Evolutionary conservation across 2,797 vertebrate species (phyloP).

Genomic region (Perdix hodgsoniae): DNA sequence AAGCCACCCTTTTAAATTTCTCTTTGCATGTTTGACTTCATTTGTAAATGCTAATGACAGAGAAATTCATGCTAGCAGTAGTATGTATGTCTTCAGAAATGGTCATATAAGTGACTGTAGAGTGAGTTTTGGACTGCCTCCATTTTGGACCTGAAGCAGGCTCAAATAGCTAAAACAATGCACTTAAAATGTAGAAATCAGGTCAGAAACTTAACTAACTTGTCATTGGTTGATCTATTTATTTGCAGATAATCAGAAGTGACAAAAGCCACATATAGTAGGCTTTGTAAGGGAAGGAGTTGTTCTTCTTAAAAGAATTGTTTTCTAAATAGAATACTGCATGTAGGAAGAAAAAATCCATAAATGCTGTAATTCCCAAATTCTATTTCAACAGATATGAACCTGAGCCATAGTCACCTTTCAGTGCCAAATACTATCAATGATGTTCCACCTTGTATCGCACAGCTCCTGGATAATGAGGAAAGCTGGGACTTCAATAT

Average conservation of each 20-base stretch:
- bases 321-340: background rate
- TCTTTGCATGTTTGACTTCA: background rate
- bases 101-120: background rate
- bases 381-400: conserved; percentile 76
- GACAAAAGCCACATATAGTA: background rate
- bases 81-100: background rate
- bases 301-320: background rate
- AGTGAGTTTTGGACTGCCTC: background rate
- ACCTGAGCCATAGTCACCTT: conserved; percentile 80
- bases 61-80: background rate
- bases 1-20: conserved; percentile 66
- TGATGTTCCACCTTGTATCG: conserved; percentile 79
- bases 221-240: background rate
- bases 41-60: background rate
- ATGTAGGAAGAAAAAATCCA: background rate
- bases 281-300: background rate
- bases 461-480: conserved; percentile 82
- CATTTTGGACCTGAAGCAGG: background rate
- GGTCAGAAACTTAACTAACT: background rate
- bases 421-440: conserved; percentile 79
- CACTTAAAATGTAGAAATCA: conserved; percentile 1
- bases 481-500: conserved; percentile 88
- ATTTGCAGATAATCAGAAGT: background rate
- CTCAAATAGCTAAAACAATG: conserved; percentile 18
- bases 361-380: conserved; percentile 7